A percentile compares a stretch with the other conserved stretches of the same genome.
Evolutionary conservation across 2,797 vertebrate species (phyloP).

Genomic region (Melopsittacus undulatus): DNA sequence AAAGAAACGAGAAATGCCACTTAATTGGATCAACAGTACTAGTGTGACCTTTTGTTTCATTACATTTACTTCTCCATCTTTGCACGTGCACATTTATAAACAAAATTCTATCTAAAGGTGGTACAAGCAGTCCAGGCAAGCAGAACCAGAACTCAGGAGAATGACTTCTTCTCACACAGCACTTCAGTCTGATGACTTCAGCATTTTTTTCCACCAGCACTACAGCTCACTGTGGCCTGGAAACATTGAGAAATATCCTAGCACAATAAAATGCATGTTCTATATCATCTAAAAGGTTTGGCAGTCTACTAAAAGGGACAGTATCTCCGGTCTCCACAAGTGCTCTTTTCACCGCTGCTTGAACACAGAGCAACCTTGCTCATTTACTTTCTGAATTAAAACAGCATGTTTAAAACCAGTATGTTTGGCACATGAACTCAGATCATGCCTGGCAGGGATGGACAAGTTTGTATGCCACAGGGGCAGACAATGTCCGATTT

Average conservation of each 20-base stretch:
- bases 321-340: neutral
- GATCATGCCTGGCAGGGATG: neutral
- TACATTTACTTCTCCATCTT: neutral
- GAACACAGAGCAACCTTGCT: neutral
- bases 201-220: neutral
- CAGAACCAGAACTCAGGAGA: neutral
- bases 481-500: neutral
- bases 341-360: neutral
- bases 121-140: neutral
- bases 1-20: neutral
- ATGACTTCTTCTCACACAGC: accelerated
- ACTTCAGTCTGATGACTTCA: neutral
- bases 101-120: neutral
- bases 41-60: neutral
- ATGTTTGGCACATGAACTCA: neutral
- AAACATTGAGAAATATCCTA: neutral
- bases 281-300: neutral
- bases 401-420: neutral
- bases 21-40: neutral
- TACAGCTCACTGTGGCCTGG: neutral
- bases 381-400: neutral
- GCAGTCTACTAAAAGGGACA: neutral
- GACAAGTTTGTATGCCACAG: neutral
- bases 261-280: neutral
- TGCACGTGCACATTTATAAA: neutral